These are phyloP conservation scores for Callimorpha dominula DNA, from an alignment of 2,888 invertebrate species.

Conservation along the genomic window DNA sequence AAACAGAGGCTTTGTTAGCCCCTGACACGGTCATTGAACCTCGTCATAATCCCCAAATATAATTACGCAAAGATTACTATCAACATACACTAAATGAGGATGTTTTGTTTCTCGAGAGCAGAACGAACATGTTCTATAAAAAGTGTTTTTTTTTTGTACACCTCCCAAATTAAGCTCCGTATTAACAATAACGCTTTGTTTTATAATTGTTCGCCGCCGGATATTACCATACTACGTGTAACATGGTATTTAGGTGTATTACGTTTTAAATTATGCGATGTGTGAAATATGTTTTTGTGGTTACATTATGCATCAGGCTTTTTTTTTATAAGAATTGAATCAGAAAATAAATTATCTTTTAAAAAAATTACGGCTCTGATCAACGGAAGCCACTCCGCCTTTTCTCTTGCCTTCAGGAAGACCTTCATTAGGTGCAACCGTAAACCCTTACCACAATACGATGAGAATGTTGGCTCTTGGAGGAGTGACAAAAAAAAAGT, in stretches of 20 bases:
- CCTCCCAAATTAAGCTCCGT: slow-evolving; percentile 62
- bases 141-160: slow-evolving; percentile 61
- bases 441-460: too few relatives aligned
- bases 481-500: background rate
- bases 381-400: background rate
- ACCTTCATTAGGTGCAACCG: background rate
- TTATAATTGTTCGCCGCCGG: slow-evolving; percentile 48
- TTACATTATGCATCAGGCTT: slow-evolving; percentile 21
- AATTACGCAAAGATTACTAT: slow-evolving; percentile 77
- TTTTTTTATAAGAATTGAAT: background rate
- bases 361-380: background rate
- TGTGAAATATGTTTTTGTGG: slow-evolving; percentile 19
- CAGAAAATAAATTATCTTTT: too few relatives aligned
- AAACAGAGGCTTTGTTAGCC: slow-evolving; percentile 33
- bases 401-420: background rate
- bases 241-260: slow-evolving; percentile 34
- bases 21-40: slow-evolving; percentile 52
- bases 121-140: slow-evolving; percentile 47
- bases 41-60: slow-evolving; percentile 67
- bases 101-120: slow-evolving; percentile 68
- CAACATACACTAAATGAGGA: slow-evolving; percentile 70
- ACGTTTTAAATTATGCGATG: slow-evolving; percentile 20
- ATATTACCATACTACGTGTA: slow-evolving; percentile 35
- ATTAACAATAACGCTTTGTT: slow-evolving; percentile 61
- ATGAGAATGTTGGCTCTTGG: too few relatives aligned